These are phyloP conservation scores for Heliocidaris erythrogramma DNA, from an alignment of 35 echinoderm and acorn worm species.

Conservation along the genomic window DNA sequence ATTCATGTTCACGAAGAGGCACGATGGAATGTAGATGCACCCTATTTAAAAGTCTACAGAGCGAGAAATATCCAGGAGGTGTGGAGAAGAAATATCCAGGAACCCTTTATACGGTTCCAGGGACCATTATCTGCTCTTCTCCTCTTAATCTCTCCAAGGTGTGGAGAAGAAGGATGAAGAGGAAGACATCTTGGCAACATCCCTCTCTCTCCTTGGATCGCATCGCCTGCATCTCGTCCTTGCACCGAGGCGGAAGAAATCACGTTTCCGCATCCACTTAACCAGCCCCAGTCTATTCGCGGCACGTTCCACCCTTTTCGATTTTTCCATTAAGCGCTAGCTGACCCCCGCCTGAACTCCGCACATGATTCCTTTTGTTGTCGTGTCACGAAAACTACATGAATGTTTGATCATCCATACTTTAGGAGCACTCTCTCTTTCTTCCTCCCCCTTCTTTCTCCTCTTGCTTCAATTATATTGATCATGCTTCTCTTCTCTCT, in stretches of 20 bases:
- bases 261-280: constrained; percentile 15
- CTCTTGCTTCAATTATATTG: constrained; percentile 1
- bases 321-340: constrained; percentile 29
- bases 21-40: background rate
- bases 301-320: constrained; percentile 20
- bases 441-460: background rate
- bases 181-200: constrained; percentile 2
- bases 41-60: background rate
- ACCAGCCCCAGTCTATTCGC: constrained; percentile 3
- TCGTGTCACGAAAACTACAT: constrained; percentile 25
- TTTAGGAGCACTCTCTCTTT: background rate
- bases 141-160: background rate
- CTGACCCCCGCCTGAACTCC: background rate
- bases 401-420: constrained; percentile 30
- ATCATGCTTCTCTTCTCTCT: background rate
- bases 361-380: background rate
- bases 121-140: background rate
- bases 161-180: background rate
- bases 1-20: background rate
- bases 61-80: background rate
- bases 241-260: background rate
- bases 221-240: constrained; percentile 7
- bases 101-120: background rate
- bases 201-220: background rate
- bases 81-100: no score